phyloP scores from a whole-genome alignment of 2,113 vertebrate species.

The Corythornis cristatus region DNA sequence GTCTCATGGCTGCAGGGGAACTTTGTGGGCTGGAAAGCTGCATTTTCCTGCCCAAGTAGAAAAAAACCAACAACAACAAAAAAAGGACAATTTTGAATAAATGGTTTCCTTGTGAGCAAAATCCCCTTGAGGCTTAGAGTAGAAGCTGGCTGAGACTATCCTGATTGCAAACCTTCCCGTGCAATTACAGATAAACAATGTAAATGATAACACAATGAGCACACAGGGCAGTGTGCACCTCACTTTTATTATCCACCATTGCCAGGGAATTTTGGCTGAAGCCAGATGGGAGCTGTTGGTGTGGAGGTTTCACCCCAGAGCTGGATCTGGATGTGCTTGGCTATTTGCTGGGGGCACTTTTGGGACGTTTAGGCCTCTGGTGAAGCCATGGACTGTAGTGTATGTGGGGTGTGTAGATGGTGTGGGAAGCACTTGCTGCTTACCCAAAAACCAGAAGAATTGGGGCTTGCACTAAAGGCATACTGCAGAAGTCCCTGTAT shows the following conservation, averaged over 20 bases:
- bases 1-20: neutral
- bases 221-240: neutral
- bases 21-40: neutral
- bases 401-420: neutral
- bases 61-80: too few species aligned
- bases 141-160: conserved; percentile 52
- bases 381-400: accelerated
- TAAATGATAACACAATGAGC: conserved; percentile 9
- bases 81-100: neutral
- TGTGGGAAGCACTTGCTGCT: neutral
- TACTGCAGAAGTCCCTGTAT: accelerated
- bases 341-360: accelerated
- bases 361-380: accelerated
- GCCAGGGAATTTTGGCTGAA: neutral
- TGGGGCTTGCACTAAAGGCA: neutral
- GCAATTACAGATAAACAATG: conserved; percentile 58
- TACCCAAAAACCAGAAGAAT: neutral
- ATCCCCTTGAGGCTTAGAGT: neutral
- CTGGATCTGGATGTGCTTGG: accelerated
- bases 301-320: neutral
- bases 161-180: conserved; percentile 49
- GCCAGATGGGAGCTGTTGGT: neutral
- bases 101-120: conserved; percentile 17
- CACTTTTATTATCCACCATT: neutral
- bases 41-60: neutral